Evolutionary conservation across 2,113 vertebrate genomes (phyloP).

Genomic region (Oreochromis spilurus): DNA sequence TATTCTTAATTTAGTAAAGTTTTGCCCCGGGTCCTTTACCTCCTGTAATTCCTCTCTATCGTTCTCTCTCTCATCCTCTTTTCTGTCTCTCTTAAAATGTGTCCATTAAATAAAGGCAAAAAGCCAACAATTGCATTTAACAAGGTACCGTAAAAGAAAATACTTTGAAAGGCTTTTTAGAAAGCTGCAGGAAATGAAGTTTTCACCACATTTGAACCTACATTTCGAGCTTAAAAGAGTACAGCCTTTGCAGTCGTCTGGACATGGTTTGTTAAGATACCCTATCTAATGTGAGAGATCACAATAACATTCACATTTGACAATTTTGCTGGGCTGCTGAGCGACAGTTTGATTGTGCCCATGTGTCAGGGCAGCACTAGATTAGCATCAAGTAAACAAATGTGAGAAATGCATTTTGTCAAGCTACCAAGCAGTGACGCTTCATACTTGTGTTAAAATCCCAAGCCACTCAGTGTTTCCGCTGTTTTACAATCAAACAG

Average conservation of each 20-base stretch:
- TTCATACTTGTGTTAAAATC: neutral
- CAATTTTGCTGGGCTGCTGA: slow-evolving; percentile 9
- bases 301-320: neutral
- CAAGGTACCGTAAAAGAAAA: neutral
- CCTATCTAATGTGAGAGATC: slow-evolving; percentile 19
- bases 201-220: neutral
- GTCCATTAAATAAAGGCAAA: neutral
- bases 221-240: neutral
- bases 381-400: neutral
- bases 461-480: neutral
- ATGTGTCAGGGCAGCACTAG: neutral
- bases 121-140: neutral
- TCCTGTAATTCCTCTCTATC: neutral
- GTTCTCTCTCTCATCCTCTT: neutral
- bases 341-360: slow-evolving; percentile 4
- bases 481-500: neutral
- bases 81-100: neutral
- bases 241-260: slow-evolving; percentile 2
- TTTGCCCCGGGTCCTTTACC: neutral
- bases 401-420: slow-evolving; percentile 3
- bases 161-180: neutral
- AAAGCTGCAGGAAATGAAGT: neutral
- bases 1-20: neutral
- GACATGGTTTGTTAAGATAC: slow-evolving; percentile 1
- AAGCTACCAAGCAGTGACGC: neutral